A percentile compares a stretch with the other conserved stretches of the same genome.
Evolutionary conservation across 2,797 vertebrate genomes (phyloP).

Genomic region (Borostomias antarcticus): DNA sequence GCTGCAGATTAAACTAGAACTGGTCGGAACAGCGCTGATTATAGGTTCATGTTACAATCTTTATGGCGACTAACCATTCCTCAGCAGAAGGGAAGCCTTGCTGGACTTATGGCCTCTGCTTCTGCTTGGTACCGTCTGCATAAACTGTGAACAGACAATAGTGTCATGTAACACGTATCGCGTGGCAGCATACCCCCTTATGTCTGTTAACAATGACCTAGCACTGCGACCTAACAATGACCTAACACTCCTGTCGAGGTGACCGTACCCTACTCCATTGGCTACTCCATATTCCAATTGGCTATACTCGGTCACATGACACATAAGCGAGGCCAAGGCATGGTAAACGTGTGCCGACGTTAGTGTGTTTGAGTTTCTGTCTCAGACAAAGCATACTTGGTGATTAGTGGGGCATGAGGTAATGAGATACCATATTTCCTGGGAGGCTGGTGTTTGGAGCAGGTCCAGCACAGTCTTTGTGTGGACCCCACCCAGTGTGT

Average conservation of each 20-base stretch:
- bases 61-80: constrained; percentile 46
- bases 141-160: constrained; percentile 47
- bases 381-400: constrained; percentile 39
- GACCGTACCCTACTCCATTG: constrained; percentile 43
- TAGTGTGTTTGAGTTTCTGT: constrained; percentile 19
- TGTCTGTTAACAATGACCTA: constrained; percentile 43
- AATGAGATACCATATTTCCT: constrained; percentile 33
- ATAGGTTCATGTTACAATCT: constrained; percentile 49
- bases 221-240: constrained; percentile 42
- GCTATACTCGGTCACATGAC: too few species aligned
- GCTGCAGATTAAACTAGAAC: background rate
- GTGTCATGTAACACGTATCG: constrained; percentile 48
- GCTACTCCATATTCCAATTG: too few species aligned
- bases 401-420: constrained; percentile 24
- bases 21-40: constrained; percentile 33
- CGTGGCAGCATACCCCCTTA: constrained; percentile 47
- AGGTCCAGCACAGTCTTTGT: constrained; percentile 10
- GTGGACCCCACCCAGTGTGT: constrained; percentile 12
- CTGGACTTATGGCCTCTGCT: constrained; percentile 66
- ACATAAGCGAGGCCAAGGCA: background rate
- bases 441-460: constrained; percentile 9
- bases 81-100: constrained; percentile 40
- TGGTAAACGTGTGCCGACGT: background rate
- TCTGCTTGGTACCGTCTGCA: constrained; percentile 54
- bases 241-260: constrained; percentile 33